A percentile compares a stretch with the other conserved stretches of the same genome.
phyloP scores from a whole-genome alignment of 1,140 invertebrate genomes.

The Teleopsis dalmanni region DNA sequence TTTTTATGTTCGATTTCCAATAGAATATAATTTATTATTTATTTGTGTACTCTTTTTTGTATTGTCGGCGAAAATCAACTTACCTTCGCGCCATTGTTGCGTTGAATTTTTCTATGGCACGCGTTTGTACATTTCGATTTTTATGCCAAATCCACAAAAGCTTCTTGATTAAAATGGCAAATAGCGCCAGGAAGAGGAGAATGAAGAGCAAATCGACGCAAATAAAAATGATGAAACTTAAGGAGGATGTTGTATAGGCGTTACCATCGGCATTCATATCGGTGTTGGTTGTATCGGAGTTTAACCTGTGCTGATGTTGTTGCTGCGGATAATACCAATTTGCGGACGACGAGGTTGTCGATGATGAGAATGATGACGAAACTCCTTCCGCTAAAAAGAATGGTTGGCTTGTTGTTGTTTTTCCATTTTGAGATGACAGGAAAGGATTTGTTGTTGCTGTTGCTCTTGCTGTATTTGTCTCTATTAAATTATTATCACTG shows the following conservation, averaged over 20 bases:
- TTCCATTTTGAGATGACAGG: too few relatives aligned
- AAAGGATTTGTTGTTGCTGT: neutral
- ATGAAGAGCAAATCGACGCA: constrained; percentile 41
- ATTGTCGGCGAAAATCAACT: too few relatives aligned
- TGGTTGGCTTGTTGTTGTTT: too few relatives aligned
- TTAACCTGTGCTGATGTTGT: constrained; percentile 17
- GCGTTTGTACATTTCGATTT: constrained; percentile 40
- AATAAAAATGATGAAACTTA: constrained; percentile 41
- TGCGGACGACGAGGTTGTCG: neutral
- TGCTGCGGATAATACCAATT: constrained; percentile 3
- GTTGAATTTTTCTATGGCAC: constrained; percentile 42
- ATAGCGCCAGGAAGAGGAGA: constrained; percentile 37
- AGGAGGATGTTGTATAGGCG: constrained; percentile 17
- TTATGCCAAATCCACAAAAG: constrained; percentile 43
- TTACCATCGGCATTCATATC: neutral
- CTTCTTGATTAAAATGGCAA: constrained; percentile 47
- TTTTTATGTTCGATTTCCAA: too few relatives aligned
- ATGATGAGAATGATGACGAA: neutral
- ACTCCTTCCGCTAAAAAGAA: too few relatives aligned
- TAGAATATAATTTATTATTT: too few relatives aligned
- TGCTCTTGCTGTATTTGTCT: neutral
- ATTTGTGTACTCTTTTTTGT: too few relatives aligned
- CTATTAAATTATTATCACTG: neutral
- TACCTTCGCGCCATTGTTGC: constrained; percentile 35
- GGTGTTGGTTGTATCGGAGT: neutral